Base-by-base conservation (phyloP, 2,888 invertebrate species). In the Margaritifera margaritifera region DNA sequence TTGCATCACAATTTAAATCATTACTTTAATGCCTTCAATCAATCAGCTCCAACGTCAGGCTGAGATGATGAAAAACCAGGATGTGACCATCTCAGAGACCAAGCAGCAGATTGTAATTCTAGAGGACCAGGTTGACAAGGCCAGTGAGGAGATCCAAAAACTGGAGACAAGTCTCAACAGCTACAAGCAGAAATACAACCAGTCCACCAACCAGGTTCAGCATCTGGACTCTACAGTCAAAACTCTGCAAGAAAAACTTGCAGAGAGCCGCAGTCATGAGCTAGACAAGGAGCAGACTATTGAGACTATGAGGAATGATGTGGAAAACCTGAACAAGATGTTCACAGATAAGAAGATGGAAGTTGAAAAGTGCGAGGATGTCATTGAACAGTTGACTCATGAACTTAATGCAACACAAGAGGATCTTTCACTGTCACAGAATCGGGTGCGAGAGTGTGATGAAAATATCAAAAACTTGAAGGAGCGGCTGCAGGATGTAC, bases 331-430 rank as follows among this genome's bases (percentile, higher is more conserved):
- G 61, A 84, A 86, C 31, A 69, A 75, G n/a, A 80, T 83, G 73
- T 81, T 86, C 66, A 75, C 74, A 19, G 87, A 87, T 67, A 79
- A 80, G 20, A 86, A 84, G 80, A 79, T 74, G 31, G 85, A 88
- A 65, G 79, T 87, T 25, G 72, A 69, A 61, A 84, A 85, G 62
- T 86, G 86, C 70, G 88, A 89, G 75, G 85, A 86, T 53, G 83
- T 87, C 60, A 86, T 89, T 2, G 86, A 88, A 60, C 83, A 86
- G 74, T 77, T 89, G 52, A 88, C 87, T 6, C 75, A 80, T 55
- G 89, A 89, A 74, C 76, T 88, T 63, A 84, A 79, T 65, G 74
- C 79, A 6, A 77, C 82, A 0, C 87, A 88, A 73, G 84, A 85
- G 56, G 88, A 88, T 50, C 74, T 88, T 56, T 79, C 84, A 22